Evolutionary conservation across 2,113 vertebrate species (phyloP).

Genomic region (Sclerurus mexicanus): DNA sequence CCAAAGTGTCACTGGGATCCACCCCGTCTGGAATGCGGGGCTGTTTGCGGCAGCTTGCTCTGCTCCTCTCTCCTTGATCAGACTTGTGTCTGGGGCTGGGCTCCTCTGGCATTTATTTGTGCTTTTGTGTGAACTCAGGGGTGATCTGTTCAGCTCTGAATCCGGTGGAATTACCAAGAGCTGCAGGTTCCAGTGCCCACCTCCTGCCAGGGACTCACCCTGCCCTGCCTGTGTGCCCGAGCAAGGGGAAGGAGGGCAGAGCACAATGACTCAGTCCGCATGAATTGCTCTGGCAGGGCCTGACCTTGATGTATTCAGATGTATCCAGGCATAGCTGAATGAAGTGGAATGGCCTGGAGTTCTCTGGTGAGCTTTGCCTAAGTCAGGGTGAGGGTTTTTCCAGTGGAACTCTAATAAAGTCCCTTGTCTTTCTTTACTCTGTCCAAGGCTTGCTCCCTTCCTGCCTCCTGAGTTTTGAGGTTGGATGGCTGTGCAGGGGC

Average conservation of each 20-base stretch:
- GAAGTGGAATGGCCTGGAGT: not conserved
- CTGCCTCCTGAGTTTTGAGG: not conserved
- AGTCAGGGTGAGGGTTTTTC: not conserved
- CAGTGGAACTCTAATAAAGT: not conserved
- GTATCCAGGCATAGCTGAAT: not conserved
- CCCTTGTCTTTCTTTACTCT: not conserved
- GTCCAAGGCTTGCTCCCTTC: not conserved
- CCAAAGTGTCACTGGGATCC: not conserved
- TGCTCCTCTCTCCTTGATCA: not conserved
- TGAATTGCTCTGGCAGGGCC: not conserved
- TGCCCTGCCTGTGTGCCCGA: not conserved
- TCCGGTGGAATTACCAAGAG: fast-evolving
- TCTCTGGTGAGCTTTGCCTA: not conserved
- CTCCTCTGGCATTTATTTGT: not conserved
- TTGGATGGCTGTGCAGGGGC: not conserved
- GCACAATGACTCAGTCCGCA: not conserved
- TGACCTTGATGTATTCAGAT: not conserved
- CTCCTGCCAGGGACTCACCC: not conserved
- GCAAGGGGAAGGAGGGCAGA: not conserved
- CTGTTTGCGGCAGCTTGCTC: not conserved
- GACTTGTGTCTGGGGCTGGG: not conserved
- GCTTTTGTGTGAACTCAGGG: not conserved
- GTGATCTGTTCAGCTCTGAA: not conserved
- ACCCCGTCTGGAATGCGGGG: not conserved
- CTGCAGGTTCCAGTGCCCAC: not conserved